Conservation (phyloP, 2,113 vertebrate genomes). For the Telmatochromis sp. region DNA sequence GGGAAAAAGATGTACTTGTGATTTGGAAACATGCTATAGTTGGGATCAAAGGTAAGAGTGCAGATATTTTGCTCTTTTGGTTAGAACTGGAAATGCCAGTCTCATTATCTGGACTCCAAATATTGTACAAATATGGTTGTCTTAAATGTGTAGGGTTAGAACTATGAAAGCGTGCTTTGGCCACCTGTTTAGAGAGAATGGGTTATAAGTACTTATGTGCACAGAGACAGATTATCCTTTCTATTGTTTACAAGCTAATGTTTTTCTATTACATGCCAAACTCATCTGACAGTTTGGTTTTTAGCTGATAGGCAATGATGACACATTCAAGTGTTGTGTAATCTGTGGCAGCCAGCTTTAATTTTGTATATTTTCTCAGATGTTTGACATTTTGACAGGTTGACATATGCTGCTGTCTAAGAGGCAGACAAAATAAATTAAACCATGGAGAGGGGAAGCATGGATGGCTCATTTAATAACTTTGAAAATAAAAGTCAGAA, state of each 20-base stretch:
- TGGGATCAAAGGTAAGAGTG: neutral
- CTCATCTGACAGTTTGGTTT: conserved; percentile 1
- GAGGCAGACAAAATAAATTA: conserved; percentile 26
- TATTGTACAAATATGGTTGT: neutral
- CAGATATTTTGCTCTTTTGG: neutral
- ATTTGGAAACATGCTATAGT: neutral
- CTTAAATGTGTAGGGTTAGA: neutral
- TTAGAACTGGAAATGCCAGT: neutral
- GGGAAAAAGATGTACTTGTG: neutral
- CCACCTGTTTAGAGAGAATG: neutral
- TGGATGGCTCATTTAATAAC: conserved; percentile 16
- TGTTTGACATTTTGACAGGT: conserved; percentile 50
- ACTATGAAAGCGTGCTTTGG: neutral
- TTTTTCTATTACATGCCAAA: conserved; percentile 26
- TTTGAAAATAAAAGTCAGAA: conserved; percentile 15
- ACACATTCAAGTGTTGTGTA: conserved; percentile 11
- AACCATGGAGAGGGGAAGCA: neutral
- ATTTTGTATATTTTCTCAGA: conserved; percentile 41
- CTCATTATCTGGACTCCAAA: neutral
- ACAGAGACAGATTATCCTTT: neutral
- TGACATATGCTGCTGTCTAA: conserved; percentile 43
- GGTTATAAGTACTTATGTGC: neutral
- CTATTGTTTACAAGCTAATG: neutral
- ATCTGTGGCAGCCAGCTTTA: conserved; percentile 13
- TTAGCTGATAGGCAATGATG: conserved; percentile 29